Evolutionary conservation across 2,888 invertebrate species (phyloP).

Genomic region (Dasysyrphus tricinctus): DNA sequence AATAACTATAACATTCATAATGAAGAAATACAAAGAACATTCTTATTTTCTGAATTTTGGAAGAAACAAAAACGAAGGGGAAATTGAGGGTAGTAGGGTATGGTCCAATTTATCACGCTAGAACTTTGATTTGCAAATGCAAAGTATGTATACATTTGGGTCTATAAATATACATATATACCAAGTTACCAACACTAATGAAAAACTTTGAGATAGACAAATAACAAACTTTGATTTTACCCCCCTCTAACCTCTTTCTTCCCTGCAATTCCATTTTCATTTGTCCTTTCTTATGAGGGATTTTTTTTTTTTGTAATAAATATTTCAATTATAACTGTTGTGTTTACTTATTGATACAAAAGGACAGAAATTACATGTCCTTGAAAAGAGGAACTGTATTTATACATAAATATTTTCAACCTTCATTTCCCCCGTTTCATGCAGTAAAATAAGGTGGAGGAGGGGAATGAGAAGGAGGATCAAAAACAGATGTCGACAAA

Average conservation of each 20-base stretch:
- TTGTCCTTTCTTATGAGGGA: not conserved
- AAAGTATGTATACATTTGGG: not conserved
- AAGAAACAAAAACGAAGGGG: not conserved
- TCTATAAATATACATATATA: not conserved
- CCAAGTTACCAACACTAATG: not conserved
- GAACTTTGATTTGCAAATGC: not conserved
- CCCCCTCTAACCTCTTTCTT: not conserved
- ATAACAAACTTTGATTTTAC: not conserved
- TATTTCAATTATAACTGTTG: constrained; percentile 25
- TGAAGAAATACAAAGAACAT: not conserved
- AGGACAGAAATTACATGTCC: constrained; percentile 42
- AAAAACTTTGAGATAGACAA: not conserved
- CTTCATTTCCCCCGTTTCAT: constrained; percentile 28
- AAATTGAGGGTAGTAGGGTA: not conserved
- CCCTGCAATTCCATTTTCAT: not conserved
- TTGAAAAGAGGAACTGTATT: constrained; percentile 53
- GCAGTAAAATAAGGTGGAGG: constrained; percentile 10
- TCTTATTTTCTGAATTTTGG: no score
- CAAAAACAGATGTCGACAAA: constrained; percentile 68
- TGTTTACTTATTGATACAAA: constrained; percentile 25
- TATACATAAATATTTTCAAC: constrained; percentile 10
- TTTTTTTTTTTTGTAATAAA: not conserved
- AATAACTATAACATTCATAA: not conserved
- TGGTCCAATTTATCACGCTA: not conserved
- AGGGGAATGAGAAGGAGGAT: not conserved